Conservation (phyloP, 2,888 invertebrate species). For the Hedychridium roseum region DNA sequence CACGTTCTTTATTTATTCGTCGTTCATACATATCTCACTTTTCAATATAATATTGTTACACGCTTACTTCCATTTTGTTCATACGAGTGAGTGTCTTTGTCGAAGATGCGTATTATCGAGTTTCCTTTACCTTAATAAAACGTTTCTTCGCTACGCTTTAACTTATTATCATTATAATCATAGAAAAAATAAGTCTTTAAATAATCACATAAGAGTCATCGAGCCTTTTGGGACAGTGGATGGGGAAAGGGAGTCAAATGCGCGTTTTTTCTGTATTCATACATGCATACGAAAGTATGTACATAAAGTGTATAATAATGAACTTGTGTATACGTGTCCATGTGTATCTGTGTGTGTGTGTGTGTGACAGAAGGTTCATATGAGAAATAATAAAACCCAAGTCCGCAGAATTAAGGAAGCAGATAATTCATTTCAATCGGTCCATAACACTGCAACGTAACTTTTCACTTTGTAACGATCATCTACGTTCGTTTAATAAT, state of each 20-base stretch:
- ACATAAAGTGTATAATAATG: too few species aligned
- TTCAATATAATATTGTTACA: constrained; percentile 45
- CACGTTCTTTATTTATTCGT: constrained; percentile 52
- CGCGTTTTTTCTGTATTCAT: constrained; percentile 32
- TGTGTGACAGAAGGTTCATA: constrained; percentile 2
- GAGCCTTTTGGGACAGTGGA: constrained; percentile 39
- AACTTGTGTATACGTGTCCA: constrained; percentile 2
- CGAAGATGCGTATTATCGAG: constrained; percentile 44
- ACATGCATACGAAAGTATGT: constrained; percentile 31
- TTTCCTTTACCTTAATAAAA: constrained; percentile 52
- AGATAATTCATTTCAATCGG: too few species aligned
- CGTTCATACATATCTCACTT: constrained; percentile 54
- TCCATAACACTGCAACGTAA: too few species aligned
- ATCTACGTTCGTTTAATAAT: too few species aligned
- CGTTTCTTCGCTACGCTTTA: constrained; percentile 51
- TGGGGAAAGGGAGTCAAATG: constrained; percentile 10
- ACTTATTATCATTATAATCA: constrained; percentile 47
- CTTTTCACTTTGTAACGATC: too few species aligned
- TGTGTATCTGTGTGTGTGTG: background rate
- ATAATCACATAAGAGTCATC: constrained; percentile 62
- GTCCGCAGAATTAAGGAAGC: too few species aligned
- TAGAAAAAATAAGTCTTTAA: constrained; percentile 64
- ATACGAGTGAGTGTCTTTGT: constrained; percentile 39
- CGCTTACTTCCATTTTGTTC: constrained; percentile 36
- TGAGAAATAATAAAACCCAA: too few species aligned